Percentiles rank a stretch among this genome's conserved stretches.
phyloP scores from a whole-genome alignment of 2,888 invertebrate species.

The Eupithecia tripunctaria region DNA sequence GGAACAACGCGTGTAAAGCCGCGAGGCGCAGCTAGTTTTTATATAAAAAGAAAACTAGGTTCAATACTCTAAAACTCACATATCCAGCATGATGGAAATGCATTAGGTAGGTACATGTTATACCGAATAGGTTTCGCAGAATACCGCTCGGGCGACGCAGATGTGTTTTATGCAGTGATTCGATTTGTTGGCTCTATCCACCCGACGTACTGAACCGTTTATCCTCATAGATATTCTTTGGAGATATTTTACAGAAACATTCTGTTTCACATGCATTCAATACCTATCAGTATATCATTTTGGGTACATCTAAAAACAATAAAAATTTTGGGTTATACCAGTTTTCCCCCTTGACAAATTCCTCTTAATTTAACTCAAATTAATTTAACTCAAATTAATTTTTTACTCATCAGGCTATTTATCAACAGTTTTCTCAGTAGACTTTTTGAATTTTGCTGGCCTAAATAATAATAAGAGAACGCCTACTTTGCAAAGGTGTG shows the following conservation, averaged over 20 bases:
- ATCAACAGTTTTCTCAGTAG: no score
- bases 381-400: no score
- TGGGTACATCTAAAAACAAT: no score
- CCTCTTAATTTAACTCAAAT: no score
- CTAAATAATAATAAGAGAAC: no score
- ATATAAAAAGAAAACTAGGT: background rate
- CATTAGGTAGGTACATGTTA: constrained; percentile 20
- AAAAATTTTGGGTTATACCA: no score
- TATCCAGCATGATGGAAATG: constrained; percentile 5
- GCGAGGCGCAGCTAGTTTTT: no score
- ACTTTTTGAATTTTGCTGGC: no score
- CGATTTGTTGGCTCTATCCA: constrained; percentile 57
- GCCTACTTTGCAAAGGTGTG: no score
- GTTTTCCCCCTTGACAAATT: no score
- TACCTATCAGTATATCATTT: background rate
- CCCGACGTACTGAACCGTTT: constrained; percentile 50
- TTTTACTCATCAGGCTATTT: no score
- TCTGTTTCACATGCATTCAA: background rate
- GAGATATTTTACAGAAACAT: background rate
- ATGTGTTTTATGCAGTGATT: constrained; percentile 53
- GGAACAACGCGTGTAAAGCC: no score
- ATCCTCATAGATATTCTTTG: constrained; percentile 25
- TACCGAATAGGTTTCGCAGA: constrained; percentile 28
- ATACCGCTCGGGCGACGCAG: constrained; percentile 40
- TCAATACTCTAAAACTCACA: constrained; percentile 2